These are phyloP conservation scores for Philypnodon macrostomus DNA, from an alignment of 2,797 vertebrate species.

Conservation along the genomic window DNA sequence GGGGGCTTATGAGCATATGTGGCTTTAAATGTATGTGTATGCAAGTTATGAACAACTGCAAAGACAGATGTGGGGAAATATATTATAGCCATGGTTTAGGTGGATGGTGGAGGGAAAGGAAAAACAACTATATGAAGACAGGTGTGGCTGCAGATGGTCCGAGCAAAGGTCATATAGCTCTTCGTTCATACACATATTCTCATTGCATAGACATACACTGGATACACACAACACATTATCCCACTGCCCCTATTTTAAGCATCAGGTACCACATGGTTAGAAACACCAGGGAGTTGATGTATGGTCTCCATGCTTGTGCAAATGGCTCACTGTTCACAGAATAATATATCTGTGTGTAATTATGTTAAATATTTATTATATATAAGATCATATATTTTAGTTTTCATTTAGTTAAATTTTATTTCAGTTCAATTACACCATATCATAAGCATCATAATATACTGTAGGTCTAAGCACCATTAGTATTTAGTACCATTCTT, in stretches of 20 bases:
- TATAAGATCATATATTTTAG: no score
- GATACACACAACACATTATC: neutral
- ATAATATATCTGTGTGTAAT: slow-evolving; percentile 1
- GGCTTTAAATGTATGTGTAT: slow-evolving; percentile 4
- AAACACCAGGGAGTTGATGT: slow-evolving; percentile 9
- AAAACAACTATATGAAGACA: slow-evolving; percentile 28
- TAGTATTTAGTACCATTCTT: no score
- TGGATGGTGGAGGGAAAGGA: slow-evolving; percentile 15
- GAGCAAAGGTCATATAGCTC: slow-evolving; percentile 25
- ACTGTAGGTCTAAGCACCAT: no score
- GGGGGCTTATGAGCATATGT: slow-evolving; percentile 14
- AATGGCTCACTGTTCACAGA: slow-evolving; percentile 3
- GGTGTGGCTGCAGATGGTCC: slow-evolving; percentile 47
- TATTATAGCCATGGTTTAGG: slow-evolving; percentile 4
- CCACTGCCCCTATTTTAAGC: slow-evolving; percentile 6
- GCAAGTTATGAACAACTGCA: neutral
- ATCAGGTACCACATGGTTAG: slow-evolving; percentile 19
- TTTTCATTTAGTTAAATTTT: no score
- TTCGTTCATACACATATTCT: slow-evolving; percentile 11
- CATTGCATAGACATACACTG: slow-evolving; percentile 1
- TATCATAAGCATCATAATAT: no score
- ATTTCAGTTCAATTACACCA: no score
- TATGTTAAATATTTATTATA: no score
- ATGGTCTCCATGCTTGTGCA: slow-evolving; percentile 5
- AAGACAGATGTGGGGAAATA: neutral